A percentile compares a stretch with the other conserved stretches of the same genome.
Evolutionary conservation across 2,113 vertebrate genomes (phyloP).

Genomic region (Syngnathoides biaculeatus): DNA sequence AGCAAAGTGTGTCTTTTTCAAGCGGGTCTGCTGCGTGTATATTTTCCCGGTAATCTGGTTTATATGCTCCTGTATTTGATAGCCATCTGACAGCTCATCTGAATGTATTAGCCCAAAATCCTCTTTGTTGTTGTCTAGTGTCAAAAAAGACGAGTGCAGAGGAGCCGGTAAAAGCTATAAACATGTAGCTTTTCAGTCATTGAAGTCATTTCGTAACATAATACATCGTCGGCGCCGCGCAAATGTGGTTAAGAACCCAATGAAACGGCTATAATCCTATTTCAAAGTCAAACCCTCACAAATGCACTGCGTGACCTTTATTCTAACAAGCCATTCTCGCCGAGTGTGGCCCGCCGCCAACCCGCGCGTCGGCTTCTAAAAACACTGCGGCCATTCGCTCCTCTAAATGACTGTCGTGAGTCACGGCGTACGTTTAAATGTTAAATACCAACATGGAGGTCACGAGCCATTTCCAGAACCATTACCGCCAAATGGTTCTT

Average conservation of each 20-base stretch:
- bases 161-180: constrained; percentile 18
- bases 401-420: constrained; percentile 55
- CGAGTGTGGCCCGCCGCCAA: constrained; percentile 4
- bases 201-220: neutral
- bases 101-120: constrained; percentile 32
- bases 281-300: constrained; percentile 40
- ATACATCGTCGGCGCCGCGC: constrained; percentile 9
- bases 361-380: constrained; percentile 33
- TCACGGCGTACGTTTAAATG: constrained; percentile 66
- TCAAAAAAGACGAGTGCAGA: constrained; percentile 8
- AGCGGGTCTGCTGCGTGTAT: constrained; percentile 32
- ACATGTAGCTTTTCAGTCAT: constrained; percentile 7
- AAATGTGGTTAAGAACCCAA: constrained; percentile 16
- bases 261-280: constrained; percentile 32
- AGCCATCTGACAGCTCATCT: constrained; percentile 35
- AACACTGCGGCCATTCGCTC: constrained; percentile 23
- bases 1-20: constrained; percentile 26
- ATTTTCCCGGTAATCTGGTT: constrained; percentile 39
- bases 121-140: constrained; percentile 13
- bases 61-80: constrained; percentile 36
- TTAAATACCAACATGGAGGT: constrained; percentile 69
- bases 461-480: constrained; percentile 67
- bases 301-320: constrained; percentile 33
- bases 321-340: constrained; percentile 34
- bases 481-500: constrained; percentile 70